Evolutionary conservation across 2,888 invertebrate species (phyloP), one percentile per base, ranked within the genome.

Genomic region (Plutella xylostella): DNA sequence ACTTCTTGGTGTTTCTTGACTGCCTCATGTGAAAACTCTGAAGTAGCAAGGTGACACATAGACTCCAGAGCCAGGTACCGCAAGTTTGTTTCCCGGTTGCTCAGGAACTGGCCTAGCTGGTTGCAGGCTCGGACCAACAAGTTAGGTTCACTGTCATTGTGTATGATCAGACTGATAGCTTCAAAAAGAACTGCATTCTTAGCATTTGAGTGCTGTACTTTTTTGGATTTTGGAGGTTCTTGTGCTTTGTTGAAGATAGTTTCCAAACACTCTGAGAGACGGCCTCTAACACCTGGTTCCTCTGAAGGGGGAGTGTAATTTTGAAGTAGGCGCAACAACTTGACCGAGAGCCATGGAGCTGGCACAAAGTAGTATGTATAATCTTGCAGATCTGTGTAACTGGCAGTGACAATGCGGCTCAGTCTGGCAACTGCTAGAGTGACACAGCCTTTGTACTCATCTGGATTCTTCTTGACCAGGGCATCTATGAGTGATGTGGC

Each of bases 351-450:
- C 99, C 99, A 99, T 14, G 99, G 99, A n/a, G 98, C 99, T 56
- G 99, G 98, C 51, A 99, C 98, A 87, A 99, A 99, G 74, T 99
- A 99, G 77, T 99, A 99, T 3, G 99, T 99, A 72, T 99, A 99
- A 83, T 99, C 99, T 86, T 99, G 98, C 54, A 99, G 88, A 84
- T 99, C 99, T 56, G 98, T 98, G 68, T 99, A 98, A 65, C 97
- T 98, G 40, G 98, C 95, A 45, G 98, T 98, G 6, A 99, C 98
- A 85, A 99, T 99, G 68, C 98, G 88, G 72, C 97, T 97, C 33
- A 99, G 87, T 61, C 99, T 89, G 18, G 98, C 98, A 40, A 99
- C 98, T 47, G 99, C 98, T 51, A 99, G 86, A 58, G 97, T 96
- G 18, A 99, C 98, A 77, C 98, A 98, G 51, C 98, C 98, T 78